phyloP scores from a whole-genome alignment of 2,888 invertebrate species.

The Stegophylla sp. region DNA sequence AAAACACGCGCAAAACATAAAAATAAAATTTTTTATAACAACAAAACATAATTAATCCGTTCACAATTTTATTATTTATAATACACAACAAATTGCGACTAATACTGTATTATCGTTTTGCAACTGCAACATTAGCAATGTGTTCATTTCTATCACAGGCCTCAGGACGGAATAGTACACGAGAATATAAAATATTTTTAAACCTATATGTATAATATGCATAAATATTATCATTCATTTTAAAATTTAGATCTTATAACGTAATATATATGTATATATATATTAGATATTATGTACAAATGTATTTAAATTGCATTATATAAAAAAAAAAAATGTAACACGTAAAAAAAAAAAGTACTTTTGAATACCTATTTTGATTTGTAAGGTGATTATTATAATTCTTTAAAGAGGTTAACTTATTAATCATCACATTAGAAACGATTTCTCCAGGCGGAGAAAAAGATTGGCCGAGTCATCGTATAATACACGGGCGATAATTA shows the following conservation, averaged over 20 bases:
- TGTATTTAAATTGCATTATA: background rate
- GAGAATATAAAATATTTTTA: conserved; percentile 6
- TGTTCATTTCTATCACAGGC: conserved; percentile 53
- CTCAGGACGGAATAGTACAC: conserved; percentile 51
- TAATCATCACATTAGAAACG: conserved; percentile 44
- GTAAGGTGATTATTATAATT: conserved; percentile 27
- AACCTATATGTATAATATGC: background rate
- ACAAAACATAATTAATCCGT: conserved; percentile 5
- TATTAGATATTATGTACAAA: background rate
- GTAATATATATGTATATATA: background rate
- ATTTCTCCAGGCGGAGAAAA: conserved; percentile 45
- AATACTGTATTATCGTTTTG: conserved; percentile 21
- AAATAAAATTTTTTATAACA: conserved; percentile 28
- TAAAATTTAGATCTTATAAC: conserved; percentile 18
- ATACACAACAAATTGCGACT: conserved; percentile 16
- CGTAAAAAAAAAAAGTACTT: conserved; percentile 33
- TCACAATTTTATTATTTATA: background rate
- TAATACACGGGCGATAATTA: background rate
- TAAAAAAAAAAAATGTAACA: background rate
- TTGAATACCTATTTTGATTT: conserved; percentile 55
- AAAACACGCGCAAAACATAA: conserved; percentile 12
- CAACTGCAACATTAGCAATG: conserved; percentile 9
- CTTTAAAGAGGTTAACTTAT: conserved; percentile 52
- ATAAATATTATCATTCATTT: no score
- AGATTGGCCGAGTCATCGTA: conserved; percentile 34